A percentile compares a stretch with the other conserved stretches of the same genome.
phyloP scores from a whole-genome alignment of 2,113 vertebrate genomes.

The Rana temporaria region DNA sequence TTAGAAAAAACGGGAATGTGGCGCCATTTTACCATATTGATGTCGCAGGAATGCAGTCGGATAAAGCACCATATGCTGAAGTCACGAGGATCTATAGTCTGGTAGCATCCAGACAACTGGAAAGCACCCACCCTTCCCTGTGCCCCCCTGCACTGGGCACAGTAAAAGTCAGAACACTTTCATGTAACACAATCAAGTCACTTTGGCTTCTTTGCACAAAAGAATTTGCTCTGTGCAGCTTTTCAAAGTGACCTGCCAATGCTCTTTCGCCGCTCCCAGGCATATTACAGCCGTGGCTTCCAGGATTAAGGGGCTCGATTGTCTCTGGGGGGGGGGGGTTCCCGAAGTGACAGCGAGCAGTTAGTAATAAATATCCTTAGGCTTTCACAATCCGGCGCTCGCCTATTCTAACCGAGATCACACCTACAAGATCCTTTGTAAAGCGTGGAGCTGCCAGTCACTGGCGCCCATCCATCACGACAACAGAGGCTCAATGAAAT shows the following conservation, averaged over 20 bases:
- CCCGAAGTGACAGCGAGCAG: conserved; percentile 46
- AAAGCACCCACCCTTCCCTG: not conserved
- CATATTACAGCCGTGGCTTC: conserved; percentile 7
- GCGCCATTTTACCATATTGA: too few relatives aligned
- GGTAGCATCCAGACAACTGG: too few relatives aligned
- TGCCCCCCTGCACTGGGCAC: conserved; percentile 8
- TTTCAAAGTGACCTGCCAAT: conserved; percentile 48
- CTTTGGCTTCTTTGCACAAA: conserved; percentile 40
- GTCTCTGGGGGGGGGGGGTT: not conserved
- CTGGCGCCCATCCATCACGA: conserved; percentile 67
- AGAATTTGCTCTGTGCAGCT: conserved; percentile 29
- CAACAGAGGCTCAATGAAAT: conserved; percentile 71
- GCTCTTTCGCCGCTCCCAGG: conserved; percentile 28
- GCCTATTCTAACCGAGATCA: conserved; percentile 66
- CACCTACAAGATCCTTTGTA: conserved; percentile 68
- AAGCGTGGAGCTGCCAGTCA: conserved; percentile 65
- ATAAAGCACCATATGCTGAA: too few relatives aligned
- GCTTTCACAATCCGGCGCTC: conserved; percentile 63
- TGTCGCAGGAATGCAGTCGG: too few relatives aligned
- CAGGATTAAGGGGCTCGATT: conserved; percentile 10
- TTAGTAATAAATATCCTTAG: conserved; percentile 58
- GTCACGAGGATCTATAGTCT: too few relatives aligned
- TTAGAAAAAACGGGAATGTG: too few relatives aligned
- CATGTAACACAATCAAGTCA: conserved; percentile 38
- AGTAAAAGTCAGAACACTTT: conserved; percentile 31